These are phyloP conservation scores for Philereme vetulata DNA, from an alignment of 2,888 invertebrate genomes.

Conservation along the genomic window DNA sequence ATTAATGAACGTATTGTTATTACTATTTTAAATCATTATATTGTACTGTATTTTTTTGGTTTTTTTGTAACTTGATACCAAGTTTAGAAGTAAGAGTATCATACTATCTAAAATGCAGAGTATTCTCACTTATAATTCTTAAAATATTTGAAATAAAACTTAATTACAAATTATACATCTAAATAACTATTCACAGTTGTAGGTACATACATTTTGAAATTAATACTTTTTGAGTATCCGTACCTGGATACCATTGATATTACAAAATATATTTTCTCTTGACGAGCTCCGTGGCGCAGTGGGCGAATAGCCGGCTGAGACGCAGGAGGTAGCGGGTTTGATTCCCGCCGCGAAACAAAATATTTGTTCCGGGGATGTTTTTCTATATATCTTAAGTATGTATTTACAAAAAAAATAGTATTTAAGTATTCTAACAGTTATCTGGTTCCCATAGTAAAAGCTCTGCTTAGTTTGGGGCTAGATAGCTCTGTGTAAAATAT, in stretches of 20 bases:
- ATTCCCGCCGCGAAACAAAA: too few relatives aligned
- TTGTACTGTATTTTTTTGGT: slow-evolving; percentile 6
- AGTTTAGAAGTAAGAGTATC: background rate
- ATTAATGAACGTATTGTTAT: background rate
- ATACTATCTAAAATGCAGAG: slow-evolving; percentile 7
- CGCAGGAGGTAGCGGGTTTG: too few relatives aligned
- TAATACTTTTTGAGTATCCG: slow-evolving; percentile 50
- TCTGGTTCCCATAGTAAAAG: too few relatives aligned
- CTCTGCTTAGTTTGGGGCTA: too few relatives aligned
- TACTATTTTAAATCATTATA: background rate
- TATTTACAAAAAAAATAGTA: too few relatives aligned
- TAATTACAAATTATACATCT: slow-evolving; percentile 12
- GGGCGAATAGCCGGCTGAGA: too few relatives aligned
- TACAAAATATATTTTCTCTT: too few relatives aligned
- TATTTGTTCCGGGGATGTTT: too few relatives aligned
- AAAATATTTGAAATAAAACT: slow-evolving; percentile 3
- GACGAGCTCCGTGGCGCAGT: too few relatives aligned
- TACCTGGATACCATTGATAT: background rate
- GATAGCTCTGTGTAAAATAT: too few relatives aligned
- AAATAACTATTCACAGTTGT: slow-evolving; percentile 40
- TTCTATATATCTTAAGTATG: too few relatives aligned
- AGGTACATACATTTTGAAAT: slow-evolving; percentile 40
- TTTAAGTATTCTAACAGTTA: too few relatives aligned
- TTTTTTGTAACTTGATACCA: slow-evolving; percentile 7
- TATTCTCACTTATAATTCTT: background rate